Conservation (phyloP, 1,140 invertebrate species). For the Diorhabda sublineata region DNA sequence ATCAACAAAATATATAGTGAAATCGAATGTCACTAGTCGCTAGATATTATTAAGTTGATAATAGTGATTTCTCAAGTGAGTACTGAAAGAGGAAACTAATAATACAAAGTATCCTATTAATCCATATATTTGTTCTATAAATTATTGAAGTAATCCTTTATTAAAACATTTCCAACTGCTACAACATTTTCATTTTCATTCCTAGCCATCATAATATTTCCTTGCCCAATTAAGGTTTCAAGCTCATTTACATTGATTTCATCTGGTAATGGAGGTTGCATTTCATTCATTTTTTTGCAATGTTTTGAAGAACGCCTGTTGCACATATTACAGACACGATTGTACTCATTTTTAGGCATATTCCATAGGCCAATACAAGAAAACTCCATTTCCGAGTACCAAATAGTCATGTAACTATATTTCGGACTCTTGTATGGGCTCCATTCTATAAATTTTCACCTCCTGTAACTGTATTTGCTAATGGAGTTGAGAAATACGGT, state of each 20-base stretch:
- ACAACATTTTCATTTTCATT: background rate
- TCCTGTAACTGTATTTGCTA: conserved; percentile 13
- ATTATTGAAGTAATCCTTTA: too few species aligned
- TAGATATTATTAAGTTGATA: too few species aligned
- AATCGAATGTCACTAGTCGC: too few species aligned
- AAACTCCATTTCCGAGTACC: conserved; percentile 18
- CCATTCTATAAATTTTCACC: conserved; percentile 14
- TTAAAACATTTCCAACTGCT: too few species aligned
- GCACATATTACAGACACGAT: conserved; percentile 9
- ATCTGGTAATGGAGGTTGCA: background rate
- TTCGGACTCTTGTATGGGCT: conserved; percentile 12
- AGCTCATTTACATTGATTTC: conserved; percentile 5
- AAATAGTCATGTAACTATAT: conserved; percentile 18
- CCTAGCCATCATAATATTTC: background rate
- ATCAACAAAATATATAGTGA: too few species aligned
- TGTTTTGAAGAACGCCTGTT: conserved; percentile 10
- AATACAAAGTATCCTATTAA: too few species aligned
- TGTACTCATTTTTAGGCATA: conserved; percentile 8
- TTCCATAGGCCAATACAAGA: conserved; percentile 14
- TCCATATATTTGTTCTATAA: too few species aligned
- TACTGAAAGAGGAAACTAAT: too few species aligned
- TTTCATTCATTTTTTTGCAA: conserved; percentile 14
- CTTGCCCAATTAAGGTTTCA: background rate
- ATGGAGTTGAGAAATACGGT: conserved; percentile 20
- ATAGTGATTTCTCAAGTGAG: too few species aligned